These are phyloP conservation scores for Phlogophora meticulosa DNA, from an alignment of 2,888 invertebrate species.

Conservation along the genomic window DNA sequence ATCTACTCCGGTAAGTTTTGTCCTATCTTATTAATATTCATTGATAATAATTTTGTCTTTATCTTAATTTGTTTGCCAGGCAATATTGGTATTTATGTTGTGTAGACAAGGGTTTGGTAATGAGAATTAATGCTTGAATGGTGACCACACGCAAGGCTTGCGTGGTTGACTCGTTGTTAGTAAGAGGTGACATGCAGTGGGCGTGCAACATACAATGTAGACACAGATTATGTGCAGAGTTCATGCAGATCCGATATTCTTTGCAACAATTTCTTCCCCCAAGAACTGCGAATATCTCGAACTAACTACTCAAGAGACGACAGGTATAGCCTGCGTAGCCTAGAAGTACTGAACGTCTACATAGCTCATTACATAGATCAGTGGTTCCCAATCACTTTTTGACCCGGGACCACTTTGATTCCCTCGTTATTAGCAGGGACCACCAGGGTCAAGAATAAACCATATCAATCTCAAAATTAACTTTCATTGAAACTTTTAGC, in stretches of 20 bases:
- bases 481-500: too few species aligned
- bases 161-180: slow-evolving; percentile 63
- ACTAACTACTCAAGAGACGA: too few species aligned
- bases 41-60: slow-evolving; percentile 44
- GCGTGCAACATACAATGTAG: slow-evolving; percentile 61
- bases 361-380: too few species aligned
- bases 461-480: too few species aligned
- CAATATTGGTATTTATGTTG: slow-evolving; percentile 33
- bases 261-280: too few species aligned
- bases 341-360: too few species aligned
- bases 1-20: slow-evolving; percentile 53
- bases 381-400: too few species aligned
- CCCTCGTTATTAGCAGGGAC: too few species aligned
- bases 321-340: too few species aligned
- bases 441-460: too few species aligned
- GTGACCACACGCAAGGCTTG: slow-evolving; percentile 67
- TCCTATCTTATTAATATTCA: slow-evolving; percentile 46
- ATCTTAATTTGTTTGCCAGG: slow-evolving; percentile 41
- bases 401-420: too few species aligned
- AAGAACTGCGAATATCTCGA: too few species aligned
- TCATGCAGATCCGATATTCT: slow-evolving; percentile 46
- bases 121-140: slow-evolving; percentile 49
- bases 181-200: slow-evolving; percentile 67
- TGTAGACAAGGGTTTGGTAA: slow-evolving; percentile 18
- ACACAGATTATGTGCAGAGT: slow-evolving; percentile 63